These are phyloP conservation scores for Cataglyphis altisquamis DNA, from an alignment of 2,888 invertebrate species.

Conservation along the genomic window DNA sequence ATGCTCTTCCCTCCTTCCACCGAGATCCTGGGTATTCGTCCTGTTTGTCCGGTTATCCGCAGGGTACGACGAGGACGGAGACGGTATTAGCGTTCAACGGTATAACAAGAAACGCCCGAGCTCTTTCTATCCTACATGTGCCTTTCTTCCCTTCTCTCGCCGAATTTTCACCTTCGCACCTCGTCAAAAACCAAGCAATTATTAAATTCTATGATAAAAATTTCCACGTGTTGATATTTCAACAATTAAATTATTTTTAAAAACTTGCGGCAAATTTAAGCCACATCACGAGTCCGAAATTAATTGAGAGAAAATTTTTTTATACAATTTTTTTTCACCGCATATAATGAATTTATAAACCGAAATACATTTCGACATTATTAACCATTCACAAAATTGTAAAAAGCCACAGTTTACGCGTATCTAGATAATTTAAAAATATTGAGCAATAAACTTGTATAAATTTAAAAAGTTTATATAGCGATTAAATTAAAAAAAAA, in stretches of 20 bases:
- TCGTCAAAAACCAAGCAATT: conserved; percentile 59
- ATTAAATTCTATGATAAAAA: neutral
- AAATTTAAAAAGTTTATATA: neutral
- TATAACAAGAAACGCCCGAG: conserved; percentile 73
- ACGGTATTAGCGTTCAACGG: conserved; percentile 71
- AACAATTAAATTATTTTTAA: neutral
- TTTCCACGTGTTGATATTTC: neutral
- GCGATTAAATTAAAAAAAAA: neutral
- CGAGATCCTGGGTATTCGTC: conserved; percentile 65
- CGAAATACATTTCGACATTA: neutral
- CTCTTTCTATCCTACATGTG: conserved; percentile 66
- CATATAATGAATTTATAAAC: conserved; percentile 1
- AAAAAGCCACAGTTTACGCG: neutral
- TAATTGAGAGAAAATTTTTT: neutral
- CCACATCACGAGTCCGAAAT: neutral
- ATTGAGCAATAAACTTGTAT: neutral
- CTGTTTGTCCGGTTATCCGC: conserved; percentile 51
- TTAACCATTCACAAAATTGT: neutral
- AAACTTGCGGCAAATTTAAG: neutral
- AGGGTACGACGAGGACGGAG: conserved; percentile 54
- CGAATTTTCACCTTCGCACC: conserved; percentile 68
- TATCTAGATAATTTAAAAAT: conserved; percentile 1
- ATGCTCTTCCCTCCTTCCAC: conserved; percentile 47
- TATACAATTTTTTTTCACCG: neutral
- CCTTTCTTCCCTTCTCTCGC: conserved; percentile 28